Evolutionary conservation across 2,888 invertebrate species (phyloP), one percentile per base, ranked within the genome.

Genomic region (Parasteatoda lunata): DNA sequence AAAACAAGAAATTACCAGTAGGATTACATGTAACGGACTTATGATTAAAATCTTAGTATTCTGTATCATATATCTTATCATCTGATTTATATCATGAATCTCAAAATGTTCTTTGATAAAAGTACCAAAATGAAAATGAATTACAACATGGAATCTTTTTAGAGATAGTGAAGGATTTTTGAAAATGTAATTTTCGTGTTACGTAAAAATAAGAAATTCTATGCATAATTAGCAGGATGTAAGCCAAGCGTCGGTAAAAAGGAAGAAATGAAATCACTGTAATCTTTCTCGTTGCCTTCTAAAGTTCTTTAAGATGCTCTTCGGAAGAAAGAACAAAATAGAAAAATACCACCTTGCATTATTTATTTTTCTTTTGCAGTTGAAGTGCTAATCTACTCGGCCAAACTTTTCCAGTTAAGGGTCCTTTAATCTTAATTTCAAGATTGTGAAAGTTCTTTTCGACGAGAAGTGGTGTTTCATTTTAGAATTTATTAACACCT

Each of bases 201-300:
- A 30, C 30, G 30, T 30, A 30, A 30, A 30, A 30, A 30, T 30
- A 30, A 30, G 30, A 30, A 30, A 30, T 30, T 30, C 30, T 30
- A 59, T 13, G 59, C 59, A 59, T 59, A 59, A 59, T 59, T 59
- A 59, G 59, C 59, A 59, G 11, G n/a, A 5, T 59, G 59, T 59
- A 59, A 59, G 59, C 59, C 59, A 59, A 59, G 59, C n/a, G 59
- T 11, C 11, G n/a, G 59, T 59, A 59, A 59, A n/a, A 59, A 59
- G 9, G 59, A n/a, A 59, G 59, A 59, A 59, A 59, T n/a, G 59
- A n/a, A 59, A 59, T 9, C 59, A 4, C 9, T 59, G 59, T 59
- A 59, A 59, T 59, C 59, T 59, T 59, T 59, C n/a, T 59, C 59
- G 59, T 59, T 59, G 59, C 59, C 59, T 59, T 59, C 59, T n/a